phyloP scores from a whole-genome alignment of 2,888 invertebrate genomes.

The Eupithecia abbreviata region DNA sequence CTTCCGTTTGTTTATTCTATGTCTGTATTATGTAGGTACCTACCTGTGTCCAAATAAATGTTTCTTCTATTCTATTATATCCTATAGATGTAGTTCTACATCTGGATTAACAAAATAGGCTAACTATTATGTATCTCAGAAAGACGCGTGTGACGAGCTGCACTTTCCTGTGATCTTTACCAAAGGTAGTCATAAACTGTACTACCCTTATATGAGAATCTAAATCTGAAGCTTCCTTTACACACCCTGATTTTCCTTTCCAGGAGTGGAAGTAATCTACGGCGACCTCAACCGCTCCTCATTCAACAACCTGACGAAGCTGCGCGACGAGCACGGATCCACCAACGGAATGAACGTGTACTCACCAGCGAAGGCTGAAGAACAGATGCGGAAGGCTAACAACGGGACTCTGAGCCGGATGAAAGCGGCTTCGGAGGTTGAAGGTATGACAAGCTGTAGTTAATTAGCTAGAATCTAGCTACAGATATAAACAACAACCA shows the following conservation, averaged over 20 bases:
- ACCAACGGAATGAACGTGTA: slow-evolving; percentile 75
- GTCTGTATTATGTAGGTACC: too few species aligned
- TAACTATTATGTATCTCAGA: too few species aligned
- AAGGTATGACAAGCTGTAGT: slow-evolving; percentile 54
- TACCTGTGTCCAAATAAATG: too few species aligned
- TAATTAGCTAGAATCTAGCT: too few species aligned
- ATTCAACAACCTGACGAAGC: slow-evolving; percentile 71
- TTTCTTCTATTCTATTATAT: too few species aligned
- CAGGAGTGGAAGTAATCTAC: slow-evolving; percentile 79
- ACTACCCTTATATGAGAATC: not conserved
- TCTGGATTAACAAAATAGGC: too few species aligned
- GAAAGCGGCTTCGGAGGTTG: slow-evolving; percentile 73
- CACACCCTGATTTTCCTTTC: slow-evolving; percentile 20
- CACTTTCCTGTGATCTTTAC: too few species aligned
- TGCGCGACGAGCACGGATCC: slow-evolving; percentile 69
- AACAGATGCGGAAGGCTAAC: slow-evolving; percentile 66
- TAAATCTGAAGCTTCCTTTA: not conserved
- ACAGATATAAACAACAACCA: not conserved
- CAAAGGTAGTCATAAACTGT: too few species aligned
- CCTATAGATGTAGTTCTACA: too few species aligned
- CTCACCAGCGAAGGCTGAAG: slow-evolving; percentile 76
- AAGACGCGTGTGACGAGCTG: too few species aligned
- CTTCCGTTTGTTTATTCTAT: too few species aligned
- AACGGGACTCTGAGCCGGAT: slow-evolving; percentile 75
- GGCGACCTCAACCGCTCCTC: slow-evolving; percentile 76